Conservation (phyloP, 2,888 invertebrate species). For the Apamea sordens region DNA sequence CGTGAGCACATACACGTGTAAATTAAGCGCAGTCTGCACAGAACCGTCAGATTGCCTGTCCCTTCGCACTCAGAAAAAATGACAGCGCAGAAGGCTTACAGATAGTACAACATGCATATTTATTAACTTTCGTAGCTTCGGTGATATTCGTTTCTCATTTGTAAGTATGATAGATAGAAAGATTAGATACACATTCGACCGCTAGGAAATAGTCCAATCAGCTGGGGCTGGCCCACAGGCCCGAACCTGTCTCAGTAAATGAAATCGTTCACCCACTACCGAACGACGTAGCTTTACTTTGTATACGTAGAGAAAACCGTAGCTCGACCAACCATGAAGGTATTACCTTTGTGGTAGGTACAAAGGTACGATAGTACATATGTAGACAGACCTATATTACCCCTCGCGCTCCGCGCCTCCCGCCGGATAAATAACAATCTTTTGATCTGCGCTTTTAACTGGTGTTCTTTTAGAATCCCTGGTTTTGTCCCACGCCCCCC, state of each 20-base stretch:
- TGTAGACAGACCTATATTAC: conserved; percentile 2
- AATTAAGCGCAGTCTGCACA: conserved; percentile 27
- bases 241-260: neutral
- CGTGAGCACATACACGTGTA: no score
- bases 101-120: neutral
- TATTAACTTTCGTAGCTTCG: conserved; percentile 6
- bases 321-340: conserved; percentile 6
- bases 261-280: no score
- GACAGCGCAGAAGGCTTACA: conserved; percentile 1
- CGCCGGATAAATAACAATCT: conserved; percentile 58
- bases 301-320: conserved; percentile 31
- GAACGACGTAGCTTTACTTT: neutral
- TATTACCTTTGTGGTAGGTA: conserved; percentile 10
- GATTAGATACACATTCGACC: neutral
- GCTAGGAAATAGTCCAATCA: neutral
- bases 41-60: neutral
- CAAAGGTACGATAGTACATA: neutral
- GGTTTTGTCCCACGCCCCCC: conserved; percentile 21
- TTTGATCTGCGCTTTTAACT: conserved; percentile 71
- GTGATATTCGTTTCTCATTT: neutral
- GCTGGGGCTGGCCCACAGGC: no score
- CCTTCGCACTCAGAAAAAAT: neutral
- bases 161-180: neutral
- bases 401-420: neutral
- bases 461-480: conserved; percentile 62